Evolutionary conservation across 2,113 vertebrate species (phyloP).

Genomic region (Passer domesticus): DNA sequence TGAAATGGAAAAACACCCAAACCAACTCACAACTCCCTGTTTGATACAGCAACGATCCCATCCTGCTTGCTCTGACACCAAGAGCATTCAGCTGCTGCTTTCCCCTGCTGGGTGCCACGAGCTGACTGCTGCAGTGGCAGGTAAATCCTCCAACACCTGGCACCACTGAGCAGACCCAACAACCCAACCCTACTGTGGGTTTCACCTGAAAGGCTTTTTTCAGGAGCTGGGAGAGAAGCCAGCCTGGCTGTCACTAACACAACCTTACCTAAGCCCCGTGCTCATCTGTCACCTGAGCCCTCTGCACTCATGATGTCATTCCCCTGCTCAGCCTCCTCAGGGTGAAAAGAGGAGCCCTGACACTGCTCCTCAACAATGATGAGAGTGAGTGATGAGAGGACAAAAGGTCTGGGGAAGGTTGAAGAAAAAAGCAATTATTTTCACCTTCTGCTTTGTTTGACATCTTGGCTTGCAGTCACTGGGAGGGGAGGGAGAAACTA

Average conservation of each 20-base stretch:
- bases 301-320: conserved; percentile 56
- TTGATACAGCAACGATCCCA: background rate
- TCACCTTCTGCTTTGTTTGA: background rate
- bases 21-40: background rate
- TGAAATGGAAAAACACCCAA: background rate
- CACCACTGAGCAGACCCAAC: background rate
- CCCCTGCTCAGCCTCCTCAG: background rate
- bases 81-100: background rate
- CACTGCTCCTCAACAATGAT: background rate
- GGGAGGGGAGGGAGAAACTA: background rate
- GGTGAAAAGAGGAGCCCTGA: background rate
- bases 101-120: background rate
- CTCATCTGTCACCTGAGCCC: background rate
- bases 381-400: background rate
- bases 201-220: conserved; percentile 22
- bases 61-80: background rate
- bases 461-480: background rate
- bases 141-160: background rate
- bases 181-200: background rate
- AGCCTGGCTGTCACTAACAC: background rate
- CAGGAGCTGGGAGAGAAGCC: conserved; percentile 41
- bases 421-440: background rate
- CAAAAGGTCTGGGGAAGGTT: background rate
- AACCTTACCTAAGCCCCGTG: background rate
- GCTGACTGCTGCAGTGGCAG: background rate